Conservation (phyloP, 2,888 invertebrate genomes). For the Lathronympha strigana region DNA sequence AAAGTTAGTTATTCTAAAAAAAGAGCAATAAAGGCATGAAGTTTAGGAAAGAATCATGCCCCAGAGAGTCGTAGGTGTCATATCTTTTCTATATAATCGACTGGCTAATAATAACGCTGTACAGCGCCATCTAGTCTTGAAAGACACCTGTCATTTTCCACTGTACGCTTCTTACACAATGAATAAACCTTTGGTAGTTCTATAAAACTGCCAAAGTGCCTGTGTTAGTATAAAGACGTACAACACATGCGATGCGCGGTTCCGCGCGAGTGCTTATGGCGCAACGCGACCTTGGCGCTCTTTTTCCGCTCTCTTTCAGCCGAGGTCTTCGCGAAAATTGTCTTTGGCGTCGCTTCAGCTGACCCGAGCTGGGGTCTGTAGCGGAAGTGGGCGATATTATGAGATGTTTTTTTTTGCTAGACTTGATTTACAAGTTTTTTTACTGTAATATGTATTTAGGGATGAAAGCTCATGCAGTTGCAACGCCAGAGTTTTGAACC, state of each 20-base stretch:
- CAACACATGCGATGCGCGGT: conserved; percentile 54
- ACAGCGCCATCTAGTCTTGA: too few relatives aligned
- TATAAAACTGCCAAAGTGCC: not conserved
- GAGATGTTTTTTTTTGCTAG: not conserved
- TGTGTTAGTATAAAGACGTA: not conserved
- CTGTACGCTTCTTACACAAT: too few relatives aligned
- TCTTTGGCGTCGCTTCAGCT: conserved; percentile 52
- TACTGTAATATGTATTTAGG: too few relatives aligned
- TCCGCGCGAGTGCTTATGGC: conserved; percentile 74
- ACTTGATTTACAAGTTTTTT: not conserved
- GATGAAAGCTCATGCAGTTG: too few relatives aligned
- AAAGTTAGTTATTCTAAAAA: too few relatives aligned
- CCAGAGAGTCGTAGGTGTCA: too few relatives aligned
- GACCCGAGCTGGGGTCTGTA: conserved; percentile 34
- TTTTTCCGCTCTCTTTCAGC: conserved; percentile 84
- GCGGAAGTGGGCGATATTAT: not conserved
- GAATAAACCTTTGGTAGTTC: not conserved
- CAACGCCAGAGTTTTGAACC: not conserved
- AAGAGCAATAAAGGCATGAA: too few relatives aligned
- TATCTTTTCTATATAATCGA: too few relatives aligned
- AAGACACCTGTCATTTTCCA: too few relatives aligned
- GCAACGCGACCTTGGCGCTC: conserved; percentile 79
- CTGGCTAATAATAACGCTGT: too few relatives aligned
- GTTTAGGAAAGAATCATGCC: too few relatives aligned
- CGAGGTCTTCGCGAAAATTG: conserved; percentile 63